phyloP scores from a whole-genome alignment of 2,888 invertebrate species.

The Hedya salicella region DNA sequence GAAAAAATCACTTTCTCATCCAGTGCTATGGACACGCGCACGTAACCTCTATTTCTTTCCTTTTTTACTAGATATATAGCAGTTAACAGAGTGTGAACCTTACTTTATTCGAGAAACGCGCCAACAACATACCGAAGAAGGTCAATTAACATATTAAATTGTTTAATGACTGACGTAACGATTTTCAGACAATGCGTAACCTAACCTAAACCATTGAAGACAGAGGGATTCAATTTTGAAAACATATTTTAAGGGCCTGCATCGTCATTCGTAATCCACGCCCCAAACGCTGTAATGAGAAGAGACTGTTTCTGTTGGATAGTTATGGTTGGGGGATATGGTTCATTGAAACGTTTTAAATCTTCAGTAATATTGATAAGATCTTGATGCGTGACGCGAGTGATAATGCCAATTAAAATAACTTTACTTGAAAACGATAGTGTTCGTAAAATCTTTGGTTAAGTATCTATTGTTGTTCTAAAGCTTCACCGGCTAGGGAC shows the following conservation, averaged over 20 bases:
- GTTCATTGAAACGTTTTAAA: constrained; percentile 42
- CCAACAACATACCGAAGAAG: constrained; percentile 6
- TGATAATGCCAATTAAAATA: constrained; percentile 41
- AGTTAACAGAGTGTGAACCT: constrained; percentile 52
- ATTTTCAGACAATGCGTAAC: too few species aligned
- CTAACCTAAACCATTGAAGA: too few species aligned
- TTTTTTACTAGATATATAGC: constrained; percentile 56
- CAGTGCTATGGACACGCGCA: constrained; percentile 55
- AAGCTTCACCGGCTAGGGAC: too few species aligned
- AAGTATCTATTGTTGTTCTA: too few species aligned
- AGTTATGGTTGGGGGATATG: constrained; percentile 33
- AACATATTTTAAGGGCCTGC: too few species aligned
- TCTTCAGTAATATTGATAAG: constrained; percentile 29
- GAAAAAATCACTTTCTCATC: constrained; percentile 17
- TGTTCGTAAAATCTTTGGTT: constrained; percentile 16
- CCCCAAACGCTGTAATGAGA: too few species aligned
- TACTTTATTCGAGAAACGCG: constrained; percentile 49
- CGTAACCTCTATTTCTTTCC: constrained; percentile 58
- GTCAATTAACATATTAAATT: constrained; percentile 17
- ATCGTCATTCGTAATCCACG: too few species aligned
- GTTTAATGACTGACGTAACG: too few species aligned
- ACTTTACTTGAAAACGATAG: constrained; percentile 16
- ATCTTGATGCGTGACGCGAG: constrained; percentile 36
- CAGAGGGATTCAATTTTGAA: too few species aligned
- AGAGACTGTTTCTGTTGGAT: constrained; percentile 34